Percentiles rank a stretch among this genome's conserved stretches.
These are phyloP conservation scores for Kradibia gibbosae DNA, from an alignment of 1,140 invertebrate species.

Conservation along the genomic window DNA sequence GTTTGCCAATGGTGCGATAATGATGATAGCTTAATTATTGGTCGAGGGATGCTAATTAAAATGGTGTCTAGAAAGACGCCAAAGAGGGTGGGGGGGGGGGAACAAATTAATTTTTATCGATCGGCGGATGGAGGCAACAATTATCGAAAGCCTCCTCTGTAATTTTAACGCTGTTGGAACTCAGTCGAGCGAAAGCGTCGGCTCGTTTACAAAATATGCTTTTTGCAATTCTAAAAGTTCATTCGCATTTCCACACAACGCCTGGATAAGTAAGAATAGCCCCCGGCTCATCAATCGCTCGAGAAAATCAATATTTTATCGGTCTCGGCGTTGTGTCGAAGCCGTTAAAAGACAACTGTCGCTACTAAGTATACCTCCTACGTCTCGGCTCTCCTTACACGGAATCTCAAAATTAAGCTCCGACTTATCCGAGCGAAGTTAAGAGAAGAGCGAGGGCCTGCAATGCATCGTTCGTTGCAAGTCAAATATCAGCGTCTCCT, in stretches of 20 bases:
- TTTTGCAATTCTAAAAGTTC: not conserved
- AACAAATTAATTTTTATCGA: not conserved
- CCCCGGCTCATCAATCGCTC: not conserved
- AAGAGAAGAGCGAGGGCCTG: not conserved
- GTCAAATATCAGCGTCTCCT: not conserved
- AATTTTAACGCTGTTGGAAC: too few relatives aligned
- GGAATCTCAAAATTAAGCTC: not conserved
- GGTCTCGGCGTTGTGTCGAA: not conserved
- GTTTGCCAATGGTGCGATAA: not conserved
- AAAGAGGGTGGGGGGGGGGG: too few relatives aligned
- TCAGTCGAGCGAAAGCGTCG: too few relatives aligned
- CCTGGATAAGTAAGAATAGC: too few relatives aligned
- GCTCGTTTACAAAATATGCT: not conserved
- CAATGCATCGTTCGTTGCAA: not conserved
- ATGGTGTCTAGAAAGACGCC: too few relatives aligned
- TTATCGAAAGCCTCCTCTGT: too few relatives aligned
- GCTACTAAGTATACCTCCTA: not conserved
- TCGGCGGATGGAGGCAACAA: too few relatives aligned
- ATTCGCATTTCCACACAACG: not conserved
- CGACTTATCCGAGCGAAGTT: not conserved
- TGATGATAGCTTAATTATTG: not conserved
- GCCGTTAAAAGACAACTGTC: conserved; percentile 9
- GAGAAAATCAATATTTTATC: not conserved
- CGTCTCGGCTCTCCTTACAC: not conserved
- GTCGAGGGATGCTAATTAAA: too few relatives aligned